These are phyloP conservation scores for Xyliphius kryptos DNA, from an alignment of 2,113 vertebrate genomes.

Conservation along the genomic window DNA sequence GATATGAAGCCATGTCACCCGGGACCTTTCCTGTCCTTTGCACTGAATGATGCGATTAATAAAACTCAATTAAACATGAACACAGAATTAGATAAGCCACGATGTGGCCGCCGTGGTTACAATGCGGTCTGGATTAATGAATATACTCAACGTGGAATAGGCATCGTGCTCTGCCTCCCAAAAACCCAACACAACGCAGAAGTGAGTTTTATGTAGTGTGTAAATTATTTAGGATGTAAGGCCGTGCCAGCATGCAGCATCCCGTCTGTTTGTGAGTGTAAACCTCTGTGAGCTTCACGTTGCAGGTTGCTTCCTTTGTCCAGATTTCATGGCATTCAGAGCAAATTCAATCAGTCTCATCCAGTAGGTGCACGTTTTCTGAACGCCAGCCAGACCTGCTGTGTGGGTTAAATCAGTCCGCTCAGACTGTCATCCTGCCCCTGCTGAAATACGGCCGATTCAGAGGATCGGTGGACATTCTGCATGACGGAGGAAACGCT, in stretches of 20 bases:
- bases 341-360: conserved; percentile 1
- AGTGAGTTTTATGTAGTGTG: too few species aligned
- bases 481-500: conserved; percentile 18
- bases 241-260: background rate
- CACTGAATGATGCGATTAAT: too few species aligned
- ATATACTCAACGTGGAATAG: too few species aligned
- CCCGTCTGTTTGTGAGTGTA: too few species aligned
- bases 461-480: background rate
- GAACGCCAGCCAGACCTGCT: background rate
- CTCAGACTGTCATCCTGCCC: conserved; percentile 9
- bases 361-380: background rate
- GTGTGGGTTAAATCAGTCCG: too few species aligned
- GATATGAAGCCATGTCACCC: too few species aligned
- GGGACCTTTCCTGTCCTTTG: too few species aligned
- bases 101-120: too few species aligned
- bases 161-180: background rate
- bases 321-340: conserved; percentile 6
- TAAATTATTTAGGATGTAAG: conserved; percentile 2
- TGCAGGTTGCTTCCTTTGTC: background rate
- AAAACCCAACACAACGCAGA: background rate
- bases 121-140: too few species aligned
- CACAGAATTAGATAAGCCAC: too few species aligned
- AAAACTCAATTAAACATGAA: too few species aligned
- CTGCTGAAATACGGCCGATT: too few species aligned
- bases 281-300: background rate